A percentile compares a stretch with the other conserved stretches of the same genome.
phyloP scores from a whole-genome alignment of 2,113 vertebrate genomes.

The Pteruthius melanotis region DNA sequence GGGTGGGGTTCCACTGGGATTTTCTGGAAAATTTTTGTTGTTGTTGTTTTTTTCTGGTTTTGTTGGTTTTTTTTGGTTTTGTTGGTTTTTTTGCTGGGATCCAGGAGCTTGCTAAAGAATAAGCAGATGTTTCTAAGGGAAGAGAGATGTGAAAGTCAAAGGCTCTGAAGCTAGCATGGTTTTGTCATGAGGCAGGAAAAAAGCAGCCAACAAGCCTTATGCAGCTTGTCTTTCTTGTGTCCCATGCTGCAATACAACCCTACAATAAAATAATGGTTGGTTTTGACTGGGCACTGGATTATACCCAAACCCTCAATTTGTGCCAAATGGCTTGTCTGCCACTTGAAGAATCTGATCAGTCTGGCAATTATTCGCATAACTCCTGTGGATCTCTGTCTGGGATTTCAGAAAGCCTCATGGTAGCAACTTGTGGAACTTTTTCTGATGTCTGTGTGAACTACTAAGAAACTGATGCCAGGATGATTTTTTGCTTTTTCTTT shows the following conservation, averaged over 20 bases:
- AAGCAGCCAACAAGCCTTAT: not conserved
- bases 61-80: too few species aligned
- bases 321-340: not conserved
- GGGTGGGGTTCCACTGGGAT: not conserved
- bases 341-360: not conserved
- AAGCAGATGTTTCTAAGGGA: not conserved
- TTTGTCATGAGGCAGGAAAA: not conserved
- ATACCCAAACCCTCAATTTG: not conserved
- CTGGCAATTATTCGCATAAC: not conserved
- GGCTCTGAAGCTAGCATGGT: not conserved
- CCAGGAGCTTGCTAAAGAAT: not conserved
- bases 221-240: not conserved
- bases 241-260: not conserved
- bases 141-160: not conserved
- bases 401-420: not conserved
- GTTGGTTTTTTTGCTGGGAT: fast-evolving
- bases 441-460: not conserved
- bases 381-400: not conserved
- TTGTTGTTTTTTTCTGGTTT: too few species aligned
- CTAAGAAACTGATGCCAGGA: too few species aligned
- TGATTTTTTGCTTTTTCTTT: too few species aligned
- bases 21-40: not conserved
- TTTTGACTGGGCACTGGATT: not conserved
- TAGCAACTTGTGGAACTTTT: not conserved
- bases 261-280: not conserved